Evolutionary conservation across 30 jellyfish, hydroid and myxozoan species (phyloP), one percentile per base, ranked within the genome.

Genomic region (Chrysaora quinquecirrha): DNA sequence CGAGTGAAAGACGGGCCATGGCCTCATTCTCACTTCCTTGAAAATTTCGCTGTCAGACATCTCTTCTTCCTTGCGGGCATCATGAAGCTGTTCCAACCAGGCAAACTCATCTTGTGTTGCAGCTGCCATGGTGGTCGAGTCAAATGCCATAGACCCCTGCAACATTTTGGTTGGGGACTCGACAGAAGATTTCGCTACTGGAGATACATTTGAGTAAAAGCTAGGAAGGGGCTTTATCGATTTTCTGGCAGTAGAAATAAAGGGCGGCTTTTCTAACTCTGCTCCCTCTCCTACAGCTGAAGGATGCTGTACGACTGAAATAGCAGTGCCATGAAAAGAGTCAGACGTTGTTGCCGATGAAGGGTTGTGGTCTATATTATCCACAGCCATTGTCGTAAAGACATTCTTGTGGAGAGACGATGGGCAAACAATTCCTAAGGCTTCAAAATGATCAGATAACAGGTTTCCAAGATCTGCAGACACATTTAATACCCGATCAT

Each of bases 291-390:
- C 70, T 1, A 0, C 73, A 64, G 56, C 75, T 6, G 52, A 19
- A 25, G 95, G 95, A 73, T 73, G 89, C 80, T 84, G 95, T 0
- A 84, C 43, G n/a, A 84, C 69, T 30, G 95, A 84, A 71, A 84
- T 73, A 12, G 83, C 86, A 28, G 85, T 85, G 18, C 96, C 85
- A 64, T 86, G 96, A 62, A 86, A 86, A 35, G 90, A 75, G 74
- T 24, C 86, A 34, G 67, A 60, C 29, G 96, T 64, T 18, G 91
- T 70, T 46, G 73, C 76, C 1, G 96, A 75, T 6, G 81, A 30
- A 34, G 96, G 96, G 83, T 86, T 67, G 79, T 75, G 87, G 71
- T 75, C 92, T 1, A 77, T 65, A 34, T 86, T 86, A 68, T 86
- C 87, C 48, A 67, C 87, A 20, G 96, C 96, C 47, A 82, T 80